Base-by-base conservation (phyloP, 2,113 vertebrate genomes). In the Lethenteron camtschaticum region DNA sequence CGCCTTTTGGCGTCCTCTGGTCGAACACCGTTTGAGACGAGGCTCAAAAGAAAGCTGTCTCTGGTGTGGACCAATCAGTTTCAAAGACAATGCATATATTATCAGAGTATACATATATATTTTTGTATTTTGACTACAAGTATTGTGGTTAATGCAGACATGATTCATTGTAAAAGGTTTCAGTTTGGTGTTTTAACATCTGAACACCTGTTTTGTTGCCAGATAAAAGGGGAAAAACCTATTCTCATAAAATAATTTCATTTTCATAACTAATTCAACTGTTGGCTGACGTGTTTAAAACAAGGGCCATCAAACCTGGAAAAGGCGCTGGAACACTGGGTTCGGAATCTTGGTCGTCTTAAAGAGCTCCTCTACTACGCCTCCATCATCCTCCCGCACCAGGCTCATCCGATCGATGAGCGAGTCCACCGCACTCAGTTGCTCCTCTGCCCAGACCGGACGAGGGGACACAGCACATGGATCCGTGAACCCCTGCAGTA, bases 391-490 rank as follows among this genome's bases (percentile, higher is more conserved):
- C 70, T 78, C 77, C 41, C 41, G 41, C 70, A 88, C 70, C 81
- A 96, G 78, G 81, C 82, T 92, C 94, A 95, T 96, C 55, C 87
- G 87, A 75, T 89, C 85, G 73, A 99, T 95, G 73, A 96, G 73
- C 69, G 81, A 80, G 73, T 95, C 90, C 68, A 92, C 76, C 11
- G 86, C 86, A 73, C 79, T 80, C 71, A 96, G 75, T 78, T 96
- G 91, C 12, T 81, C 75, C 70, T 73, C 91, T 96, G 77, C 56
- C 6, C 60, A 14, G 18, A 63, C 60, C 60, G 13, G 63, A 24
- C 63, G n/a, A n/a, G 24, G 63, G 9, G n/a, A 68, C 63, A 16
- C 63, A 68, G 41, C 41, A 41, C 41, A 41, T 41, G 41, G 41
- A 41, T 41, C 41, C 41, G 41, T 41, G 41, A 41, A 41, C 41